Percentiles rank a stretch among this genome's conserved stretches.
Evolutionary conservation across 92 coral and sea anemone genomes (phyloP).

Genomic region (Zoanthus sansibaricus): DNA sequence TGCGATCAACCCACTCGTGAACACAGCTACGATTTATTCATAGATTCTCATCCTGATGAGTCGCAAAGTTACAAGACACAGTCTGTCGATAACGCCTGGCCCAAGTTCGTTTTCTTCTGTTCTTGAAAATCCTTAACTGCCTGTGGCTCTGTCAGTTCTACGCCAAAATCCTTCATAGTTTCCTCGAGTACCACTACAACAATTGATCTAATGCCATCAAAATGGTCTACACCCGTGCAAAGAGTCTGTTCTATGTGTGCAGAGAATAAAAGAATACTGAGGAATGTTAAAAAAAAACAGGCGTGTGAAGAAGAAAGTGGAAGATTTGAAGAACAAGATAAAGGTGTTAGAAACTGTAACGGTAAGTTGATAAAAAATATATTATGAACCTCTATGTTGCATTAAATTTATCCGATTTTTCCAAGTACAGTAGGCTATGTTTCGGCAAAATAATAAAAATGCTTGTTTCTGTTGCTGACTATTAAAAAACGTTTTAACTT

Average conservation of each 20-base stretch:
- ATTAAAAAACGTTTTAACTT: too few relatives aligned
- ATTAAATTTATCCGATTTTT: background rate
- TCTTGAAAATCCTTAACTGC: background rate
- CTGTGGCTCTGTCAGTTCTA: background rate
- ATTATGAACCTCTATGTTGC: background rate
- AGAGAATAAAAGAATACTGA: background rate
- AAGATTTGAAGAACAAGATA: background rate
- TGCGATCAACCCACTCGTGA: background rate
- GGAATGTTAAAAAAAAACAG: background rate
- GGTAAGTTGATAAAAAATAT: background rate
- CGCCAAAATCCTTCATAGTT: background rate
- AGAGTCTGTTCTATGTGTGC: background rate
- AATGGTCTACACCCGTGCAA: background rate
- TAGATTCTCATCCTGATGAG: background rate
- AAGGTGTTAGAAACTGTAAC: background rate
- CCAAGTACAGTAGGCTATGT: background rate
- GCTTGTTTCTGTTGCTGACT: background rate
- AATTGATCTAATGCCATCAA: background rate
- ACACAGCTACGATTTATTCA: background rate
- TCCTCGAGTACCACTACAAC: background rate
- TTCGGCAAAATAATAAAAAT: background rate
- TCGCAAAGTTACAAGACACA: background rate
- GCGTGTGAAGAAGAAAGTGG: conserved; percentile 2
- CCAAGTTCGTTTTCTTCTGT: background rate
- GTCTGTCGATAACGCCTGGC: background rate